Base-by-base conservation (phyloP, 2,888 invertebrate genomes). In the Aporophyla nigra region DNA sequence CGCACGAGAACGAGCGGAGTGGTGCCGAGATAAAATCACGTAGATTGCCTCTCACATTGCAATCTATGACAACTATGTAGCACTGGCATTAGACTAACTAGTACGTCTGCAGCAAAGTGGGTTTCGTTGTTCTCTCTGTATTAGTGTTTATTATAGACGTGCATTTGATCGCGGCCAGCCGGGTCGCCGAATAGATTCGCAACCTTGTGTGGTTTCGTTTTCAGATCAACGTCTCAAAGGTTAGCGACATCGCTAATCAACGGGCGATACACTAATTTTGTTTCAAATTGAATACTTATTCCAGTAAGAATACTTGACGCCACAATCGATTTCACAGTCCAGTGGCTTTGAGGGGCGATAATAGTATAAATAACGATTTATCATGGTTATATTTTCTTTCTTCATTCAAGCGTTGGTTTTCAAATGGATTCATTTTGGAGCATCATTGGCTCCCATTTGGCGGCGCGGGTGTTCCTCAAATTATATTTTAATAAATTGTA, bases 251-350 rank as follows among this genome's bases (percentile, higher is more conserved):
- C 71, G 71, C 58, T 61, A 71, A 81, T 78, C 70, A 59, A 74
- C 49, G 49, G 51, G 56, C 43, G 51, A 71, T 65, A 67, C 71
- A 67, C 70, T 66, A 67, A 71, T 76, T 80, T 62, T n/a, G 51
- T 58, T 69, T 66, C 71, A 73, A 73, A 70, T 76, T 78, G 43
- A 65, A 74, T 73, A 65, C 68, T 76, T 76, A 68, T 77, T 71
- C 56, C 72, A 71, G 27, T 63, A 71, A 75, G 59, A 56, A 73
- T 76, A 63, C 54, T 71, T 71, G 24, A 77, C 63, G 61, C 71
- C 62, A 56, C 54, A 83, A 83, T 87, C 67, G 68, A 83, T 86
- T 86, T 87, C 77, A 81, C 74, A 73, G 74, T 75, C 74, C 46
- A 78, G 71, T 78, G 67, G 56, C 49, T 73, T 80, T 63, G 58